phyloP scores from a whole-genome alignment of 2,113 vertebrate species.

The Labeo catla region DNA sequence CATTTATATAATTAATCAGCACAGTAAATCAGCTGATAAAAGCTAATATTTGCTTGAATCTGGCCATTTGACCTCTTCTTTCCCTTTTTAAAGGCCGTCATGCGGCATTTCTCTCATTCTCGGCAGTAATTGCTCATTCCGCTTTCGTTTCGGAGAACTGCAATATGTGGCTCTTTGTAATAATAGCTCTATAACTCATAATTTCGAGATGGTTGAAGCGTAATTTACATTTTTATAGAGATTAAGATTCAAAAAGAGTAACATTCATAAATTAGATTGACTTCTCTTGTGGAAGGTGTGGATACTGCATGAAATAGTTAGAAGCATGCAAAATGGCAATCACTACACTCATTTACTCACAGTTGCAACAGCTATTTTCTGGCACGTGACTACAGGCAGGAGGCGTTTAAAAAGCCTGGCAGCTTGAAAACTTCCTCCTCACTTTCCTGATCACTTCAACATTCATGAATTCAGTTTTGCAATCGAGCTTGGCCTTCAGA shows the following conservation, averaged over 20 bases:
- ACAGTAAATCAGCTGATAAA: background rate
- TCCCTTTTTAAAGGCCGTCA: background rate
- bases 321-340: background rate
- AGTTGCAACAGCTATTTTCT: constrained; percentile 15
- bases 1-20: background rate
- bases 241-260: background rate
- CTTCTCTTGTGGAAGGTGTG: background rate
- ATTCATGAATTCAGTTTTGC: constrained; percentile 22
- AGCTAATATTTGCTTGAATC: background rate
- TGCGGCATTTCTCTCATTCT: background rate
- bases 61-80: background rate
- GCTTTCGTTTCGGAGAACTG: background rate
- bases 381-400: constrained; percentile 1
- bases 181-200: background rate
- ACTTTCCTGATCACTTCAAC: background rate
- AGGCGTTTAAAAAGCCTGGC: background rate
- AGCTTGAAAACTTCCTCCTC: constrained; percentile 8
- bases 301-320: background rate
- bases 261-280: background rate
- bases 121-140: background rate
- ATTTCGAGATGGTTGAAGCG: background rate
- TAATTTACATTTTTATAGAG: background rate
- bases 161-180: background rate
- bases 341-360: background rate
- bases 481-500: constrained; percentile 22